These are phyloP conservation scores for Xanthorhoe spadicearia DNA, from an alignment of 2,888 invertebrate genomes.

Conservation along the genomic window DNA sequence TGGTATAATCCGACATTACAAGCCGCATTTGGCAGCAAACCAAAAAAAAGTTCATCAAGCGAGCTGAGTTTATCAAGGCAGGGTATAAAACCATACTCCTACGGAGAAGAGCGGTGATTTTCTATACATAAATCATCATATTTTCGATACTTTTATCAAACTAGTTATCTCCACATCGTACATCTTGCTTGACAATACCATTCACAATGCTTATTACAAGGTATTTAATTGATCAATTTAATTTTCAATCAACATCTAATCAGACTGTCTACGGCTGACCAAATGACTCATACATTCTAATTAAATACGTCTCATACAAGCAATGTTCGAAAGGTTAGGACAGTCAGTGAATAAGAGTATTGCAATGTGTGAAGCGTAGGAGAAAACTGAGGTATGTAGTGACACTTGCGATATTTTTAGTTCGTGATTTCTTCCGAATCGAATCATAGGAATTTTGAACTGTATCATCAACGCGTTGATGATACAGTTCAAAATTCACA, in stretches of 20 bases:
- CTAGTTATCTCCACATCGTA: neutral
- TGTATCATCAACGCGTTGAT: conserved; percentile 5
- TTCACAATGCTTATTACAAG: neutral
- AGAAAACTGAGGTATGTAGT: conserved; percentile 10
- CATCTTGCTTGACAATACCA: neutral
- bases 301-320: conserved; percentile 11
- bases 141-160: no score
- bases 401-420: conserved; percentile 30
- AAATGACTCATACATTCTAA: conserved; percentile 22
- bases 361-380: conserved; percentile 15
- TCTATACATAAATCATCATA: no score
- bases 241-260: conserved; percentile 12
- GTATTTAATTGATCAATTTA: neutral
- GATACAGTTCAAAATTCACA: conserved; percentile 17
- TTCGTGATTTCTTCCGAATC: conserved; percentile 4
- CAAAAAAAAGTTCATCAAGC: conserved; percentile 38
- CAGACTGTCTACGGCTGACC: conserved; percentile 8
- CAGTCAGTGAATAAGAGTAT: conserved; percentile 27
- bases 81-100: conserved; percentile 13
- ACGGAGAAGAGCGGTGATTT: no score
- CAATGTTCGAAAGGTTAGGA: conserved; percentile 28
- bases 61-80: conserved; percentile 22
- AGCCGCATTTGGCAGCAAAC: conserved; percentile 44
- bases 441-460: conserved; percentile 22
- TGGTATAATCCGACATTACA: conserved; percentile 33